These are phyloP conservation scores for Helogale parvula DNA, from an alignment of 2,113 vertebrate species.

Conservation along the genomic window DNA sequence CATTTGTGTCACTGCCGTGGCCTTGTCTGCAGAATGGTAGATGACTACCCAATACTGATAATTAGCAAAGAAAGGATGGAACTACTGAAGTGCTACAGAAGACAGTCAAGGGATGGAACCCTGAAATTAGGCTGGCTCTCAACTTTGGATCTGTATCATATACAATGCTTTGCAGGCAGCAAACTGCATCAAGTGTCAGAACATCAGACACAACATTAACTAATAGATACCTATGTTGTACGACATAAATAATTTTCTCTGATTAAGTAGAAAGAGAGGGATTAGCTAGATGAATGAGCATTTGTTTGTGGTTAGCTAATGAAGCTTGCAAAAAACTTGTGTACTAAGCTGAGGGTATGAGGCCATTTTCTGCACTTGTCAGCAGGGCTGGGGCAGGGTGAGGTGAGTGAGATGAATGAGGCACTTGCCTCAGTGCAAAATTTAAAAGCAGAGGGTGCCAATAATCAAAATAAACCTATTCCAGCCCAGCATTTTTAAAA, in stretches of 20 bases:
- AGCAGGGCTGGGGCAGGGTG: neutral
- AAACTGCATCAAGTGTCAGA: neutral
- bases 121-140: neutral
- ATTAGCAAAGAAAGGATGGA: neutral
- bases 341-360: neutral
- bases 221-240: neutral
- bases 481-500: neutral
- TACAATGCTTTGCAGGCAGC: neutral
- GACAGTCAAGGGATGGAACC: neutral
- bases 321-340: neutral
- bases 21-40: neutral
- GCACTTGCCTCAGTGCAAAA: neutral
- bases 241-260: neutral
- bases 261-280: neutral
- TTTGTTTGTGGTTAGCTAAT: neutral
- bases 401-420: neutral
- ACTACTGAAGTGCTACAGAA: neutral
- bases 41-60: neutral
- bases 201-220: neutral
- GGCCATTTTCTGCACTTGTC: neutral
- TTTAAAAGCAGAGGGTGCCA: neutral
- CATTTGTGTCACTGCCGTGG: neutral
- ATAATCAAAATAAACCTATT: neutral
- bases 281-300: neutral
- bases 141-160: neutral